These are phyloP conservation scores for Alloscopus bannaensis DNA, from an alignment of 2,888 invertebrate genomes.

Conservation along the genomic window DNA sequence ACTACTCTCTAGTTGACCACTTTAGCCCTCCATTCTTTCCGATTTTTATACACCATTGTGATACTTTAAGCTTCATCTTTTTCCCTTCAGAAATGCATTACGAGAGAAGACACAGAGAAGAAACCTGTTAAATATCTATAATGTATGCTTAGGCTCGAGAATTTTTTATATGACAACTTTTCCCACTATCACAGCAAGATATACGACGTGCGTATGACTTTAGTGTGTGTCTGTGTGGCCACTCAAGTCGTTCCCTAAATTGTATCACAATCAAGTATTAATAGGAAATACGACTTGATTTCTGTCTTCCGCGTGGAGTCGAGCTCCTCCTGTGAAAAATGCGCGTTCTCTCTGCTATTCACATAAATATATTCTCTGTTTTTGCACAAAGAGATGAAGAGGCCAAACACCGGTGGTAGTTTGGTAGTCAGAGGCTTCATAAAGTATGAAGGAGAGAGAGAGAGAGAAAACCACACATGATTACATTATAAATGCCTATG, in stretches of 20 bases:
- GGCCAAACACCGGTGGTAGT: not conserved
- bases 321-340: too few relatives aligned
- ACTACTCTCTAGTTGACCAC: constrained; percentile 17
- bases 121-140: too few relatives aligned
- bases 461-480: not conserved
- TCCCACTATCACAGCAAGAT: too few relatives aligned
- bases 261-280: constrained; percentile 3
- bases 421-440: not conserved
- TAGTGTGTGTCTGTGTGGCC: too few relatives aligned
- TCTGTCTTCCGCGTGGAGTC: not conserved
- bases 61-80: too few relatives aligned
- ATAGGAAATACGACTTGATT: constrained; percentile 3
- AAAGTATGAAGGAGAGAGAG: not conserved
- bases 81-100: too few relatives aligned
- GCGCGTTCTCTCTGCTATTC: too few relatives aligned
- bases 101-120: too few relatives aligned
- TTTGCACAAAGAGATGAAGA: not conserved
- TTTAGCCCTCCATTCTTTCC: not conserved
- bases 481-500: not conserved
- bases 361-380: not conserved
- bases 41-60: too few relatives aligned
- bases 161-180: too few relatives aligned
- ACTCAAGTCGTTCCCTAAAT: constrained; percentile 20
- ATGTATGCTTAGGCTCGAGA: too few relatives aligned
- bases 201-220: too few relatives aligned